phyloP scores from a whole-genome alignment of 2,888 invertebrate genomes.

The Cheilosia scutellata region DNA sequence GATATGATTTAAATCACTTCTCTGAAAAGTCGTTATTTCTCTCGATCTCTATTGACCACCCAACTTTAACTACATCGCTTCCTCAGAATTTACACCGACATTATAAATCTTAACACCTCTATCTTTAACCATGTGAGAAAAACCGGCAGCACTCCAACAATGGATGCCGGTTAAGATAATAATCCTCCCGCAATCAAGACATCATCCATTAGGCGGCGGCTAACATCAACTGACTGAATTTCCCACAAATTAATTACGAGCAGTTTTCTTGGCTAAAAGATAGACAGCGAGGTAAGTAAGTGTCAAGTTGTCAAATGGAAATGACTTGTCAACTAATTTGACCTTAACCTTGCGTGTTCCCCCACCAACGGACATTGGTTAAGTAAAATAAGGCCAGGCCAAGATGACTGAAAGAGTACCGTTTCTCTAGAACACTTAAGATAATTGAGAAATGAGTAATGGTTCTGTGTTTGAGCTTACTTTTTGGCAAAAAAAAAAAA shows the following conservation, averaged over 20 bases:
- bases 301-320: slow-evolving; percentile 42
- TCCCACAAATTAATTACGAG: slow-evolving; percentile 26
- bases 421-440: slow-evolving; percentile 25
- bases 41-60: neutral
- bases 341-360: slow-evolving; percentile 58
- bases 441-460: slow-evolving; percentile 32
- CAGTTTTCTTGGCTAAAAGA: slow-evolving; percentile 2
- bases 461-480: neutral
- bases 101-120: neutral
- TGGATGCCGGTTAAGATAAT: slow-evolving; percentile 43
- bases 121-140: slow-evolving; percentile 5
- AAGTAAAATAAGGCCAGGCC: slow-evolving; percentile 5
- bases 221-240: slow-evolving; percentile 19
- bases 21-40: neutral
- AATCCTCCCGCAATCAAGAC: slow-evolving; percentile 26
- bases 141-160: slow-evolving; percentile 30
- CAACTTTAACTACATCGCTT: neutral
- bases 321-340: slow-evolving; percentile 43
- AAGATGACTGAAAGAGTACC: slow-evolving; percentile 20
- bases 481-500: neutral
- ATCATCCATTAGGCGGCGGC: slow-evolving; percentile 35
- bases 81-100: neutral
- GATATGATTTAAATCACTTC: neutral
- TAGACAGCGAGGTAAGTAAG: neutral
- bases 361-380: slow-evolving; percentile 30